phyloP scores from a whole-genome alignment of 35 echinoderm and acorn worm species.

The Apostichopus parvimensis region DNA sequence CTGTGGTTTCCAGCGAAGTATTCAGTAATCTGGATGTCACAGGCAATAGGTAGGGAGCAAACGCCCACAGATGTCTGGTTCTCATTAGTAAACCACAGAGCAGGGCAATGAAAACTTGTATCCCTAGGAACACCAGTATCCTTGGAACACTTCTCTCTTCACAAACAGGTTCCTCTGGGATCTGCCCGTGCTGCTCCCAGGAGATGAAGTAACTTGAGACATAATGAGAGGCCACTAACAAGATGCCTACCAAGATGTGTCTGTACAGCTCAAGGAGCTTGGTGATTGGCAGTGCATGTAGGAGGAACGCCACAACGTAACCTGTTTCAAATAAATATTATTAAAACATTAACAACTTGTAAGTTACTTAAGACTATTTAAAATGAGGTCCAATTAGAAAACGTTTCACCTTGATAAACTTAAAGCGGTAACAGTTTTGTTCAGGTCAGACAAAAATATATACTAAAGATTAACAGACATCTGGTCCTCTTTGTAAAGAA shows the following conservation, averaged over 20 bases:
- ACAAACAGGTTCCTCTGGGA: conserved; percentile 30
- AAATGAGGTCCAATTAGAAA: too few relatives aligned
- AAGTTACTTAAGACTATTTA: too few relatives aligned
- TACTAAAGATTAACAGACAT: too few relatives aligned
- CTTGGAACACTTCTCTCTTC: conserved; percentile 48
- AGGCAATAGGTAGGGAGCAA: conserved; percentile 72
- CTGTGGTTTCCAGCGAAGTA: conserved; percentile 23
- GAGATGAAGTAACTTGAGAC: conserved; percentile 74
- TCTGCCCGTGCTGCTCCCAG: conserved; percentile 17
- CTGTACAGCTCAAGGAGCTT: conserved; percentile 81
- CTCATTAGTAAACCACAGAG: conserved; percentile 66
- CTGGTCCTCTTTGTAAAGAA: too few relatives aligned
- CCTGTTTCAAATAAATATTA: conserved; percentile 40
- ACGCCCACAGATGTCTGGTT: conserved; percentile 70
- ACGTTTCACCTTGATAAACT: too few relatives aligned
- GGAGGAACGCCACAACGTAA: conserved; percentile 79
- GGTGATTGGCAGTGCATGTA: conserved; percentile 79
- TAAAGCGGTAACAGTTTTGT: too few relatives aligned
- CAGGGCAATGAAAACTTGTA: conserved; percentile 61
- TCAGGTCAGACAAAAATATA: too few relatives aligned
- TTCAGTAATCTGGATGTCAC: conserved; percentile 46
- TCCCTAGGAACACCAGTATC: conserved; percentile 46
- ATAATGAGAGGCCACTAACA: conserved; percentile 73
- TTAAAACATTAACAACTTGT: too few relatives aligned
- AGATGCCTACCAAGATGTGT: conserved; percentile 71